Evolutionary conservation across 2,888 invertebrate genomes (phyloP).

Genomic region (Trachelus stipa): DNA sequence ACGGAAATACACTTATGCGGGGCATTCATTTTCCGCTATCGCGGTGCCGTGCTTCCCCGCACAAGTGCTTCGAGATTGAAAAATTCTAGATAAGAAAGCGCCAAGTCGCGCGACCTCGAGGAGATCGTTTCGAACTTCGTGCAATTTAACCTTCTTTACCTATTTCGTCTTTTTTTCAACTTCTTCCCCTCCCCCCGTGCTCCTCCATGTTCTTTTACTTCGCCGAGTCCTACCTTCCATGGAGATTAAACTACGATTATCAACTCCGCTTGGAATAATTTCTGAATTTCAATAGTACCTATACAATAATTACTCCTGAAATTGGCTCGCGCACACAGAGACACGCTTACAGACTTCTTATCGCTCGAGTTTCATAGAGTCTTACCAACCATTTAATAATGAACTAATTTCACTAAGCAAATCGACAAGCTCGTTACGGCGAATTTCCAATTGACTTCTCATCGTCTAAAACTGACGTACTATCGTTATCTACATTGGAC

Average conservation of each 20-base stretch:
- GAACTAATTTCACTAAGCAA: neutral
- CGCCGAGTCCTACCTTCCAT: neutral
- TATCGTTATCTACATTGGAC: neutral
- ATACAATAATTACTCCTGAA: neutral
- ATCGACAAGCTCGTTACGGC: neutral
- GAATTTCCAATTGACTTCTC: neutral
- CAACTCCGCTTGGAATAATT: neutral
- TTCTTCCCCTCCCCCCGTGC: neutral
- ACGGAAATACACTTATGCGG: constrained; percentile 57
- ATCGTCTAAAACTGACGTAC: neutral
- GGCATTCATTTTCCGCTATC: constrained; percentile 60
- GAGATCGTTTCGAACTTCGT: neutral
- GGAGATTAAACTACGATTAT: neutral
- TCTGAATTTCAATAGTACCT: neutral
- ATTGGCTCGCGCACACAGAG: neutral
- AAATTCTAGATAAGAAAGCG: constrained; percentile 52
- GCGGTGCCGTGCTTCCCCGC: constrained; percentile 42
- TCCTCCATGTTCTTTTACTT: neutral
- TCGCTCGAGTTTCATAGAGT: neutral
- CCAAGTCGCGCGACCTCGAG: constrained; percentile 5
- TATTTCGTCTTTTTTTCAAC: neutral
- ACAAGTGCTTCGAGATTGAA: constrained; percentile 48
- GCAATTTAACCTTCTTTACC: neutral
- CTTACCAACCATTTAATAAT: neutral
- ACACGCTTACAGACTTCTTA: neutral